phyloP scores from a whole-genome alignment of 2,113 vertebrate genomes.

The Callipepla californica region DNA sequence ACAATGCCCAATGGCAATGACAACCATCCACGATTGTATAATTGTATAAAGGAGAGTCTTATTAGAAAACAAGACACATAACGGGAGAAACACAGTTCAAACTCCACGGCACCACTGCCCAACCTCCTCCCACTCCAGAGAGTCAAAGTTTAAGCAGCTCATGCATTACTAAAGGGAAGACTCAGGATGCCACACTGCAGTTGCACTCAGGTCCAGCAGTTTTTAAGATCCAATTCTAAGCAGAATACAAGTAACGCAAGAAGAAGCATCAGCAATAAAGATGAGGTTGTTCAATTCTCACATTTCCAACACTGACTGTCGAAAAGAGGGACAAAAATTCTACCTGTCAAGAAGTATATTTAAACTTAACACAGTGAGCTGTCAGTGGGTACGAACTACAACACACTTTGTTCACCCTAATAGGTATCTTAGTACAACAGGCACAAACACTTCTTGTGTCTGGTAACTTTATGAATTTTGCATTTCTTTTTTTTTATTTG shows the following conservation, averaged over 20 bases:
- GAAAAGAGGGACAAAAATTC: background rate
- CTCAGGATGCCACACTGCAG: background rate
- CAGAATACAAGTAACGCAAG: background rate
- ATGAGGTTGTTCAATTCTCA: background rate
- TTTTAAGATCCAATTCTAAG: background rate
- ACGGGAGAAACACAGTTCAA: background rate
- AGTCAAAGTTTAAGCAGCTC: slow-evolving; percentile 59
- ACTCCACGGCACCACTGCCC: background rate
- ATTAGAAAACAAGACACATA: background rate
- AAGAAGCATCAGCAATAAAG: background rate
- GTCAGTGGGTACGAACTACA: background rate
- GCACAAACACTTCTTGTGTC: background rate
- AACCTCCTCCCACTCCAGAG: background rate
- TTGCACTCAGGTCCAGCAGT: slow-evolving; percentile 8
- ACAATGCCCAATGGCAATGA: background rate
- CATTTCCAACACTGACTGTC: background rate
- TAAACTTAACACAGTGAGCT: background rate
- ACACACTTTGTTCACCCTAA: background rate
- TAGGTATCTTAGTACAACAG: background rate
- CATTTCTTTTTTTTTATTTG: background rate
- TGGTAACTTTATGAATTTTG: background rate
- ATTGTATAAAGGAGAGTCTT: background rate
- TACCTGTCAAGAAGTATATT: background rate
- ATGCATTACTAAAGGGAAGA: slow-evolving; percentile 25
- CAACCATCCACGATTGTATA: accelerated